Percentiles rank a stretch among this genome's conserved stretches.
These are phyloP conservation scores for Diplolepis rosae DNA, from an alignment of 2,888 invertebrate genomes.

Conservation along the genomic window DNA sequence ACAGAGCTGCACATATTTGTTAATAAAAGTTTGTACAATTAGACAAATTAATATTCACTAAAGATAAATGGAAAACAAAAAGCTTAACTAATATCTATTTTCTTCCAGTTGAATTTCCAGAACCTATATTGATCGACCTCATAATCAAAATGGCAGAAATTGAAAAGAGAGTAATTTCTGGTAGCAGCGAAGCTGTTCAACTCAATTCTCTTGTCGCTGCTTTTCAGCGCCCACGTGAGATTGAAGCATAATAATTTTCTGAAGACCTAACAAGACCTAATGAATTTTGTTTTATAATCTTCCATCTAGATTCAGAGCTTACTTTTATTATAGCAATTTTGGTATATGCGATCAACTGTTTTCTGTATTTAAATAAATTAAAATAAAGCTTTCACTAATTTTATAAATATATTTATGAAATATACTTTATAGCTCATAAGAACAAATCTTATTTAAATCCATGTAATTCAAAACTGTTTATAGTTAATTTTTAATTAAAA, in stretches of 20 bases:
- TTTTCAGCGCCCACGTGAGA: slow-evolving; percentile 85
- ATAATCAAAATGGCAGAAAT: slow-evolving; percentile 92
- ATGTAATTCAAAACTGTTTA: no score
- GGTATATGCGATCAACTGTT: background rate
- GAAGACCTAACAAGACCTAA: background rate
- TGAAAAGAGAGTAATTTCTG: slow-evolving; percentile 89
- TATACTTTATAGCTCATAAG: background rate
- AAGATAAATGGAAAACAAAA: background rate
- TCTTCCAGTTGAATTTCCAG: slow-evolving; percentile 89
- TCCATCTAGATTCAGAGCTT: background rate
- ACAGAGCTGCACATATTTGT: slow-evolving; percentile 92
- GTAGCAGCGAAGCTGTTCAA: slow-evolving; percentile 93
- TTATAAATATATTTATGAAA: slow-evolving; percentile 14
- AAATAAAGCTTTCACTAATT: background rate
- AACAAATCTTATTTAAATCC: no score
- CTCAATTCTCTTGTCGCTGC: slow-evolving; percentile 91
- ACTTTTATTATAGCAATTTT: no score
- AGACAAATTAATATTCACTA: slow-evolving; percentile 6
- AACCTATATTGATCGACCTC: slow-evolving; percentile 84
- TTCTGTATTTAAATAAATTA: background rate
- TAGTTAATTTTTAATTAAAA: no score
- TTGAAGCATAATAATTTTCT: slow-evolving; percentile 24
- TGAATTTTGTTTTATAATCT: background rate
- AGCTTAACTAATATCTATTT: slow-evolving; percentile 10
- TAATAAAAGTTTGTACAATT: slow-evolving; percentile 81